A percentile compares a stretch with the other conserved stretches of the same genome.
These are phyloP conservation scores for Anaspis maculata DNA, from an alignment of 2,888 invertebrate species.

Conservation along the genomic window DNA sequence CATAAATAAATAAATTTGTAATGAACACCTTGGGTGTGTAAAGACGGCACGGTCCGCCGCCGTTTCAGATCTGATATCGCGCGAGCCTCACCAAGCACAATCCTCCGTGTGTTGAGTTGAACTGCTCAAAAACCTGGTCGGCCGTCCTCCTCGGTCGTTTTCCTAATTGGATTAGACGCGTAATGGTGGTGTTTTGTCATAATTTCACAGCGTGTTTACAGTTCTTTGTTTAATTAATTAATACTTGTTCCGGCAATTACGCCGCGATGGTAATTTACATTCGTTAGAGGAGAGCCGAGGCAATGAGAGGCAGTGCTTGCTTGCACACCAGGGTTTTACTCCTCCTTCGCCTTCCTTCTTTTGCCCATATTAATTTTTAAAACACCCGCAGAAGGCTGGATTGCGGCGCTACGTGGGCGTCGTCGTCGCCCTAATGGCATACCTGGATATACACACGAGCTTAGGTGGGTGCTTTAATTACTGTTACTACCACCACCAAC, in stretches of 20 bases:
- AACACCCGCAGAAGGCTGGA: background rate
- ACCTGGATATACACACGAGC: background rate
- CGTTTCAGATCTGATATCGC: slow-evolving; percentile 20
- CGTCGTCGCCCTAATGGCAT: too few relatives aligned
- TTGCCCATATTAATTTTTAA: slow-evolving; percentile 12
- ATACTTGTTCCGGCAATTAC: slow-evolving; percentile 38
- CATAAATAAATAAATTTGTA: slow-evolving; percentile 30
- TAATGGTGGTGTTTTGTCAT: slow-evolving; percentile 35
- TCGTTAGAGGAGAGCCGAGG: too few relatives aligned
- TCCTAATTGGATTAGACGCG: slow-evolving; percentile 30
- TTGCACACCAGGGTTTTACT: too few relatives aligned
- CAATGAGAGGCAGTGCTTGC: too few relatives aligned
- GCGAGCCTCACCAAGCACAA: slow-evolving; percentile 1
- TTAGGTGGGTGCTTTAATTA: slow-evolving; percentile 2
- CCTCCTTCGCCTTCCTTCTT: slow-evolving; percentile 22
- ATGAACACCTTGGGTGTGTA: slow-evolving; percentile 26
- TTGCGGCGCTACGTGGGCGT: background rate
- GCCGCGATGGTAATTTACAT: slow-evolving; percentile 28
- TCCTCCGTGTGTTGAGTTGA: too few relatives aligned
- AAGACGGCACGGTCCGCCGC: slow-evolving; percentile 23
- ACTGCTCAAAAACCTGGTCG: too few relatives aligned
- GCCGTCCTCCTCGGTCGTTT: too few relatives aligned
- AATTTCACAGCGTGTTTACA: slow-evolving; percentile 38
- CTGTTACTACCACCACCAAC: background rate
- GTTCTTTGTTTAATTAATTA: slow-evolving; percentile 40